Evolutionary conservation across 1,140 invertebrate species (phyloP), one percentile per base, ranked within the genome.

Genomic region (Ips nitidus): DNA sequence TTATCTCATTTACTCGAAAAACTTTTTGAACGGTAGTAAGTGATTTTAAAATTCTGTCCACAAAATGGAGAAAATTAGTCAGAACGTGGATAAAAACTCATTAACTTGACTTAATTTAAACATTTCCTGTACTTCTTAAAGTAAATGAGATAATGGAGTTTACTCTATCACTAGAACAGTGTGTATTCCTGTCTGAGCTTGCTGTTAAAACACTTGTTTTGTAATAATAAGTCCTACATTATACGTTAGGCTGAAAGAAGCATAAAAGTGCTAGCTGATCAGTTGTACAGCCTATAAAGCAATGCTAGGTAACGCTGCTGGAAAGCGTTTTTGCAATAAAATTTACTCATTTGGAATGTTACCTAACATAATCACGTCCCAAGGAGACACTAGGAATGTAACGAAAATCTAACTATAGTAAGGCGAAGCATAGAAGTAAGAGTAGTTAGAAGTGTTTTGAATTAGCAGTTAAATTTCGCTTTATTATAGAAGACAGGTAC

Each of bases 291-390:
- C 22, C 53, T 56, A 56, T n/a, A 39, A 56, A 56, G 53, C 53
- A 37, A 37, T 56, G 53, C 53, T 56, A 72, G 37, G 56, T 41
- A 4, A 41, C 22, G 70, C 76, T 53, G 76, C 77, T 52, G 38
- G 38, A 75, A 65, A 50, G 43, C 8, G 36, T 39, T 36, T 63
- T 63, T 63, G 61, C 38, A 50, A 52, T 52, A 63, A 42, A 8
- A 50, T 22, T n/a, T 60, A 50, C 45, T 50, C 45, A 41, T 42
- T 56, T 56, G 47, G 7, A 56, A 56, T 56, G 22, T 56, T 56
- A 56, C 53, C 53, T 56, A 56, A 56, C 53, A 56, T 7, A 7
- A 56, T 38, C 38, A 39, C 38, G 4, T 56, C 53, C 53, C 53
- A 56, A 39, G 53, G 38, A 56, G 22, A 56, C 53, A 56, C 53